A percentile compares a stretch with the other conserved stretches of the same genome.
These are phyloP conservation scores for Platycheirus rosarum DNA, from an alignment of 2,888 invertebrate species.

Conservation along the genomic window DNA sequence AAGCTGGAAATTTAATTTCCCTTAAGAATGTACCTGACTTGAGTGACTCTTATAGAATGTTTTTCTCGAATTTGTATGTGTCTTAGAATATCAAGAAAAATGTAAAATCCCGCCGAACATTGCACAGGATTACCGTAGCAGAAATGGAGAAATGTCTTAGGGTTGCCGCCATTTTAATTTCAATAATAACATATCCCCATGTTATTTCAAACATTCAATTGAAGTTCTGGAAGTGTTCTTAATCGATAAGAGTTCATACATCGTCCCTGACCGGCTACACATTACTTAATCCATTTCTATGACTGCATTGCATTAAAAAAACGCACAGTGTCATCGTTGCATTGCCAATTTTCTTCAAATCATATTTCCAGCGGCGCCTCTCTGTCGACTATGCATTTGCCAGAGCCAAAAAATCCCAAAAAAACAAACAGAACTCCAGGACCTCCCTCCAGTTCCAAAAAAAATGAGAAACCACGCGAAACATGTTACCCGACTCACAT, in stretches of 20 bases:
- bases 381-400: conserved; percentile 30
- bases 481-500: conserved; percentile 32
- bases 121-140: too few relatives aligned
- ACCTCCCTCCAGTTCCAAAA: conserved; percentile 38
- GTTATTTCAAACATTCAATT: not conserved
- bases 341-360: not conserved
- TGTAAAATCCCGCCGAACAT: too few relatives aligned
- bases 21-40: too few relatives aligned
- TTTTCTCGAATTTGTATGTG: too few relatives aligned
- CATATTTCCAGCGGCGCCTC: conserved; percentile 7
- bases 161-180: too few relatives aligned
- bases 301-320: not conserved
- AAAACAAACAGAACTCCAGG: not conserved
- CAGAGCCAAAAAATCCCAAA: not conserved
- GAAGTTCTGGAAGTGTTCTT: not conserved
- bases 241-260: conserved; percentile 21
- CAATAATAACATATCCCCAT: too few relatives aligned
- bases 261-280: conserved; percentile 43
- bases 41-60: too few relatives aligned
- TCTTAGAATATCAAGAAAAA: too few relatives aligned
- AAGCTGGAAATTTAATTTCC: too few relatives aligned
- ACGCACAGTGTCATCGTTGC: not conserved
- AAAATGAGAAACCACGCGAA: conserved; percentile 32
- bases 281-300: too few relatives aligned
- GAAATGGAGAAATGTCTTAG: too few relatives aligned